Conservation (phyloP, 2,797 vertebrate species). For the Gallirallus australis region DNA sequence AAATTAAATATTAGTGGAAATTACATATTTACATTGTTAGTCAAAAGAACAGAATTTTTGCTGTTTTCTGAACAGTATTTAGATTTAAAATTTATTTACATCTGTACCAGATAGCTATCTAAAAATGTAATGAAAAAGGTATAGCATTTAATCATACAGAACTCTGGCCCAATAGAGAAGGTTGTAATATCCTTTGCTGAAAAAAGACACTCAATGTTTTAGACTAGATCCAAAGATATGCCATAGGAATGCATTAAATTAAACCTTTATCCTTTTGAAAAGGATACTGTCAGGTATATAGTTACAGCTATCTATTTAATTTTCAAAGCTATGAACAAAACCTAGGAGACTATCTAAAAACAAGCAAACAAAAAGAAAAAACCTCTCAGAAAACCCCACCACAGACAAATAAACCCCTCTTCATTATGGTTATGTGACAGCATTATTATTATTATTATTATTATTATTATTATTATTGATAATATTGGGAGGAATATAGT, state of each 20-base stretch:
- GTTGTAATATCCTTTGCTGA: background rate
- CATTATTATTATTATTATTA: too few relatives aligned
- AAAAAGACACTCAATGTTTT: background rate
- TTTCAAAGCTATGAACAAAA: background rate
- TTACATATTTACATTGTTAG: background rate
- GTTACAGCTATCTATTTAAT: background rate
- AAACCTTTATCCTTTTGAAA: background rate
- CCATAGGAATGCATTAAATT: background rate
- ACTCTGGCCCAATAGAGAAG: background rate
- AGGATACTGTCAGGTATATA: background rate
- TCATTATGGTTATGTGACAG: too few relatives aligned
- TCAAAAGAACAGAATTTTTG: background rate
- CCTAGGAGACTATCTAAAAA: background rate
- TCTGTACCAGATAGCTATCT: background rate
- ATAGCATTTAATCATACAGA: background rate
- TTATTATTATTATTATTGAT: too few relatives aligned
- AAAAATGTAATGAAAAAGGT: background rate
- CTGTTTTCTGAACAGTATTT: background rate
- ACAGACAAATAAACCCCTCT: too few relatives aligned
- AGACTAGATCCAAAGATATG: background rate
- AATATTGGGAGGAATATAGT: too few relatives aligned
- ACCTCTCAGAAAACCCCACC: too few relatives aligned
- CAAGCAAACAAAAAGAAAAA: background rate
- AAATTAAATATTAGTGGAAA: background rate
- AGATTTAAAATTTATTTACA: background rate